Conservation (phyloP, 2,113 vertebrate genomes). For the Castor canadensis region DNA sequence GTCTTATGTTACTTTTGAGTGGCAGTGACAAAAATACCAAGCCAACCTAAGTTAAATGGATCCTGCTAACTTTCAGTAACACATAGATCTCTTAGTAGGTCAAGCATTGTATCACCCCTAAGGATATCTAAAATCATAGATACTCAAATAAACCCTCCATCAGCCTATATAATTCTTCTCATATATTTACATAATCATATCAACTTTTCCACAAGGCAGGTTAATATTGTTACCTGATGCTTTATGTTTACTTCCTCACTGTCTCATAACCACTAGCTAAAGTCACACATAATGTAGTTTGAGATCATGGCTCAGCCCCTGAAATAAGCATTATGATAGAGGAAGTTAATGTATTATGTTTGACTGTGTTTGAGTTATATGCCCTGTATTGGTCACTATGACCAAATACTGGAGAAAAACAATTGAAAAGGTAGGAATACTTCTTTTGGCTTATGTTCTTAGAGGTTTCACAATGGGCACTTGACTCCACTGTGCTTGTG, state of each 20-base stretch:
- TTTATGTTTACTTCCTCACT: background rate
- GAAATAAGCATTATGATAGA: background rate
- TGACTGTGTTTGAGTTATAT: background rate
- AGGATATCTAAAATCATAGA: background rate
- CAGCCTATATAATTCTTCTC: background rate
- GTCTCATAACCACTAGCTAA: background rate
- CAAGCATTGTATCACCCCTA: background rate
- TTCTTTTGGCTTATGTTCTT: no score
- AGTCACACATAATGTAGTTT: background rate
- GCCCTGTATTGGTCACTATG: no score
- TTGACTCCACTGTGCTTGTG: no score
- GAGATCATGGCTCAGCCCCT: background rate
- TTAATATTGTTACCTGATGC: background rate
- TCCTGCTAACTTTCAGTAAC: background rate
- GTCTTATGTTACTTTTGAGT: background rate
- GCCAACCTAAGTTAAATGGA: background rate
- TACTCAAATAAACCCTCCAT: background rate
- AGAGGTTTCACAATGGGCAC: no score
- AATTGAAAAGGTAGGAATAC: no score
- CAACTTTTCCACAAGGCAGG: background rate
- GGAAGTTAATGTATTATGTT: background rate
- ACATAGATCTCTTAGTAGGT: background rate
- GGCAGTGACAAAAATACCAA: background rate
- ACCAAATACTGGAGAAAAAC: no score
- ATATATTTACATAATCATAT: background rate